phyloP scores from a whole-genome alignment of 2,113 vertebrate genomes.

The Saguinus midas region DNA sequence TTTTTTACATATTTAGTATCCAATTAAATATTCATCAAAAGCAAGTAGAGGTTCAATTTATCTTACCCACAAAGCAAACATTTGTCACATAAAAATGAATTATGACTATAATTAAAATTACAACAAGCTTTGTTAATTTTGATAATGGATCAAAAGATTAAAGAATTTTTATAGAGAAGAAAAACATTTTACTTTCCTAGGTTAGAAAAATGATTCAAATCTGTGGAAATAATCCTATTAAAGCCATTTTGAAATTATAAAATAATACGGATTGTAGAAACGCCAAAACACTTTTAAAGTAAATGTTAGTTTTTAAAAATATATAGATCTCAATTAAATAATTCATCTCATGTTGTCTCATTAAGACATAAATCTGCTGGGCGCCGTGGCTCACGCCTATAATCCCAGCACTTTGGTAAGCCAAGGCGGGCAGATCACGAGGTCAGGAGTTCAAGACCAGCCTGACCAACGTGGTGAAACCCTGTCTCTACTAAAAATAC shows the following conservation, averaged over 20 bases:
- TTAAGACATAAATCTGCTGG: not conserved
- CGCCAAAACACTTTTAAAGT: not conserved
- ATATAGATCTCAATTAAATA: not conserved
- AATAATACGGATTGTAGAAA: not conserved
- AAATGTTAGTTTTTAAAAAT: constrained; percentile 22
- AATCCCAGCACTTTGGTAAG: too few species aligned
- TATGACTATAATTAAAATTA: constrained; percentile 24
- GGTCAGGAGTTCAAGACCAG: too few species aligned
- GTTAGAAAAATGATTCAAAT: not conserved
- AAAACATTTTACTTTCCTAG: not conserved
- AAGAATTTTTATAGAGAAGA: not conserved
- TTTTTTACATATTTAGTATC: not conserved
- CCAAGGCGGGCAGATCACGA: too few species aligned
- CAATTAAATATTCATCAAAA: constrained; percentile 28
- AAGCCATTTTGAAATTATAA: not conserved
- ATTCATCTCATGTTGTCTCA: not conserved
- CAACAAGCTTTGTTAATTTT: constrained; percentile 17
- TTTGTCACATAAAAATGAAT: constrained; percentile 42
- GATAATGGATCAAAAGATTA: not conserved
- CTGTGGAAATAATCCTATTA: not conserved
- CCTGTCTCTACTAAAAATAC: too few species aligned
- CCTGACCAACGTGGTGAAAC: too few species aligned
- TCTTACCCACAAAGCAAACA: constrained; percentile 6
- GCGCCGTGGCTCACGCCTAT: too few species aligned
- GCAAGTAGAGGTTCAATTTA: not conserved